A percentile compares a stretch with the other conserved stretches of the same genome.
These are phyloP conservation scores for Danaus melanippus DNA, from an alignment of 1,140 invertebrate species.

Conservation along the genomic window DNA sequence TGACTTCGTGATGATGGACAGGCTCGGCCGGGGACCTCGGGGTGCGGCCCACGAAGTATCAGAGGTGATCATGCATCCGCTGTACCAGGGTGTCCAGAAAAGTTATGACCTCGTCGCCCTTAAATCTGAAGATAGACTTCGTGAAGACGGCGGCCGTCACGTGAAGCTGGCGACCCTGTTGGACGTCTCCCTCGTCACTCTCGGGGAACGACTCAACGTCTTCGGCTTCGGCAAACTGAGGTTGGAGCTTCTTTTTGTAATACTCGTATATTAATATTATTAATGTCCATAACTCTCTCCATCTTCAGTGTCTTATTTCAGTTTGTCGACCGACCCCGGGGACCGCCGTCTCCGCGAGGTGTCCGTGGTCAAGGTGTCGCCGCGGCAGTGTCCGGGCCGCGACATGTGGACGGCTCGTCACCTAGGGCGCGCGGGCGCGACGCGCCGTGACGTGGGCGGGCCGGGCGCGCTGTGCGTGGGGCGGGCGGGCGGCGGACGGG, in stretches of 20 bases:
- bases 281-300: too few species aligned
- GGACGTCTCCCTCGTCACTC: slow-evolving; percentile 35
- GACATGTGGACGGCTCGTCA: slow-evolving; percentile 26
- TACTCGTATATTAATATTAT: too few species aligned
- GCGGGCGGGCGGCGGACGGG: slow-evolving; percentile 16
- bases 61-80: slow-evolving; percentile 45
- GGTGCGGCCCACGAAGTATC: slow-evolving; percentile 27
- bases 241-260: slow-evolving; percentile 16
- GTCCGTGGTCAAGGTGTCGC: slow-evolving; percentile 17
- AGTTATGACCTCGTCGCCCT: slow-evolving; percentile 41
- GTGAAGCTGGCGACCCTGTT: slow-evolving; percentile 27
- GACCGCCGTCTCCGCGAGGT: slow-evolving; percentile 15
- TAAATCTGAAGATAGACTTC: slow-evolving; percentile 28
- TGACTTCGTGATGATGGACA: slow-evolving; percentile 43
- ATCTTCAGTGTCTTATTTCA: too few species aligned
- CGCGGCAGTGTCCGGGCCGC: slow-evolving; percentile 12
- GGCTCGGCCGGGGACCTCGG: slow-evolving; percentile 17
- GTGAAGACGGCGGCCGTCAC: not conserved
- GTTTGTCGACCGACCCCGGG: not conserved
- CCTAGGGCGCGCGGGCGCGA: slow-evolving; percentile 11
- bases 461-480: slow-evolving; percentile 24
- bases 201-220: slow-evolving; percentile 38
- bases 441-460: slow-evolving; percentile 14
- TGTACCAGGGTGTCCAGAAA: slow-evolving; percentile 34
- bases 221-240: slow-evolving; percentile 44